Evolutionary conservation across 2,797 vertebrate species (phyloP), one percentile per base, ranked within the genome.

Genomic region (Saguinus oedipus): DNA sequence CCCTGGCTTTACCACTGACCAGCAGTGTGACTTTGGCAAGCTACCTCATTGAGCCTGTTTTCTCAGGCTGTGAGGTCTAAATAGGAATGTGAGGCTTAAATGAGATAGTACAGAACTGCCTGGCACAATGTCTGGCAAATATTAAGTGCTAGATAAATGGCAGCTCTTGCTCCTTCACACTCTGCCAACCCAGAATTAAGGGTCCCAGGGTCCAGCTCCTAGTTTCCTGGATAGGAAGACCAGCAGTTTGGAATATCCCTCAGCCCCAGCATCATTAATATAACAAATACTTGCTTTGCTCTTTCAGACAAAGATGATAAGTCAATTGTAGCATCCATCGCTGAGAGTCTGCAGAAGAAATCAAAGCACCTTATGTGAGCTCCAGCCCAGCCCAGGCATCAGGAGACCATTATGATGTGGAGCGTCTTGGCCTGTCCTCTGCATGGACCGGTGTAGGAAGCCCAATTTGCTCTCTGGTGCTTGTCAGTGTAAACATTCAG

Each of bases 251-350:
- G 57, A 76, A 26, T 78, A 61, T 84, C 33, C 85, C 80, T 83
- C 39, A 9, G 13, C 19, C 9, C 46, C 15, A 59, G 44, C 59
- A 74, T 70, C 79, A 33, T 3, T 42, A 83, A 79, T 48, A 90
- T 86, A 89, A 93, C 15, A 22, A 86, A 68, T 57, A 50, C 55
- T 39, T 59, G 61, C 59, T 95, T 96, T 88, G 82, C 11, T 93
- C 84, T 98, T 64, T 88, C 97, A 99, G 98, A 99, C 97, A 99
- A 99, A 97, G 97, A 98, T 90, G 97, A 98, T 97, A 99, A 96
- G 86, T 92, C 93, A 72, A 95, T 99, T 72, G 75, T 98, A 95
- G 98, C 98, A 48, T 97, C 93, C 15, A 90, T 98, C 97, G 97
- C 90, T 50, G 98, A 98, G 85, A 98, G 94, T 96, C 92, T 98